Evolutionary conservation across 2,888 invertebrate genomes (phyloP).

Genomic region (Boloria selene): DNA sequence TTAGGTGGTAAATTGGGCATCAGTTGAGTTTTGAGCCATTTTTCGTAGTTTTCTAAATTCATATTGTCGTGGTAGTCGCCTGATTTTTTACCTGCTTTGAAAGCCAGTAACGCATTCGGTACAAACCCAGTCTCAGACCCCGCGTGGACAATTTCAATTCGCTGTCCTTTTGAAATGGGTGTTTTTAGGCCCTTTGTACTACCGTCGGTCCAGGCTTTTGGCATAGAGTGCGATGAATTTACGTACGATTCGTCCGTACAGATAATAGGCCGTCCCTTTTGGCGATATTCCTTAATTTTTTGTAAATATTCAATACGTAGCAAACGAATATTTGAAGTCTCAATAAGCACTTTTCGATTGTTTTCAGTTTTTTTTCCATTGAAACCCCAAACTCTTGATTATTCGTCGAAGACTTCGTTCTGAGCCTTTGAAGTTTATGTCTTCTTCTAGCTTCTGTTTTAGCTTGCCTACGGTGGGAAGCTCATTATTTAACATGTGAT

Average conservation of each 20-base stretch:
- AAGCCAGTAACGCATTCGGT: too few relatives aligned
- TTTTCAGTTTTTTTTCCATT: slow-evolving; percentile 30
- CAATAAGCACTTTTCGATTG: slow-evolving; percentile 39
- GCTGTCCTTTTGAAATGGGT: too few relatives aligned
- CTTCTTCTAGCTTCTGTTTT: slow-evolving; percentile 32
- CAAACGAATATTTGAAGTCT: slow-evolving; percentile 30
- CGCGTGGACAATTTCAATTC: too few relatives aligned
- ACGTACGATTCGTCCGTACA: not conserved
- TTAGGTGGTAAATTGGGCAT: too few relatives aligned
- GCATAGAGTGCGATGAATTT: slow-evolving; percentile 2
- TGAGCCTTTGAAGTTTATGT: slow-evolving; percentile 28
- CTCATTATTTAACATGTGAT: slow-evolving; percentile 44
- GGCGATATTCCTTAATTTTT: slow-evolving; percentile 10
- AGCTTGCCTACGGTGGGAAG: slow-evolving; percentile 45
- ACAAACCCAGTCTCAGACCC: too few relatives aligned
- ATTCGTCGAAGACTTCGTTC: slow-evolving; percentile 29
- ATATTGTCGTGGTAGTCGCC: too few relatives aligned
- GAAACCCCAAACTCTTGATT: slow-evolving; percentile 36
- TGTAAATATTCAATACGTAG: slow-evolving; percentile 19
- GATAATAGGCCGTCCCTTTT: not conserved
- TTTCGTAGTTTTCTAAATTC: too few relatives aligned
- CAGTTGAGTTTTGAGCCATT: too few relatives aligned
- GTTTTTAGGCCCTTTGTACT: slow-evolving; percentile 24
- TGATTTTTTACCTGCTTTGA: too few relatives aligned
- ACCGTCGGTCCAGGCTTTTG: slow-evolving; percentile 34